Evolutionary conservation across 1,140 invertebrate genomes (phyloP).

Genomic region (Macrotrachela quadricornifera): DNA sequence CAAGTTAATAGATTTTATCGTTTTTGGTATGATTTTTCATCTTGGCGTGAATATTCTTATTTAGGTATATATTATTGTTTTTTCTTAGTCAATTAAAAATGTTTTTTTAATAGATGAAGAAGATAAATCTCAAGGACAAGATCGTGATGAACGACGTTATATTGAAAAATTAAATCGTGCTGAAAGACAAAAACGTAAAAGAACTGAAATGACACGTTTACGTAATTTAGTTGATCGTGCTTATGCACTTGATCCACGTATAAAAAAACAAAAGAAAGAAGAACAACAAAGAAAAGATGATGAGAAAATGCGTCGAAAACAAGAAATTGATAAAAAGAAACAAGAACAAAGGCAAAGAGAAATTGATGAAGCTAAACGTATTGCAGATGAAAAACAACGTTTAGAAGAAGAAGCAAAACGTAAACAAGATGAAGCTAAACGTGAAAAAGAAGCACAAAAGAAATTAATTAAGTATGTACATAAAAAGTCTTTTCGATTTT

Average conservation of each 20-base stretch:
- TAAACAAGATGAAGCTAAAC: conserved; percentile 39
- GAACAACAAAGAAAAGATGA: conserved; percentile 74
- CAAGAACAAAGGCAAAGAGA: background rate
- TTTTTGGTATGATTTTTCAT: conserved; percentile 75
- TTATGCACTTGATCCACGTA: conserved; percentile 75
- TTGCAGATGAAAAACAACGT: background rate
- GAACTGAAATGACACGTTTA: conserved; percentile 80
- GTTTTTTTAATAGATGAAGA: conserved; percentile 51
- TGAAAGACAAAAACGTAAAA: conserved; percentile 67
- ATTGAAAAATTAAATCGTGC: conserved; percentile 93
- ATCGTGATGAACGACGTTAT: conserved; percentile 75
- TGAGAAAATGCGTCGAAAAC: conserved; percentile 65
- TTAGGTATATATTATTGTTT: conserved; percentile 22
- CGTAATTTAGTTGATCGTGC: conserved; percentile 47
- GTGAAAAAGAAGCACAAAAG: conserved; percentile 44
- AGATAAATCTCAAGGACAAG: conserved; percentile 87
- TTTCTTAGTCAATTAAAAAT: too few relatives aligned
- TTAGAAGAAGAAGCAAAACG: conserved; percentile 38
- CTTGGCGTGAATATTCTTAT: conserved; percentile 97
- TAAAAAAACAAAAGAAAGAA: conserved; percentile 69
- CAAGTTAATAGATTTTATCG: conserved; percentile 37
- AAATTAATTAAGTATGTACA: conserved; percentile 52
- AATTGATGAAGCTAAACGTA: background rate
- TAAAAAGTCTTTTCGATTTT: conserved; percentile 3
- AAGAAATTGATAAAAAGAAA: conserved; percentile 37